phyloP scores from a whole-genome alignment of 2,797 vertebrate genomes.

The Pangasius krempfi region DNA sequence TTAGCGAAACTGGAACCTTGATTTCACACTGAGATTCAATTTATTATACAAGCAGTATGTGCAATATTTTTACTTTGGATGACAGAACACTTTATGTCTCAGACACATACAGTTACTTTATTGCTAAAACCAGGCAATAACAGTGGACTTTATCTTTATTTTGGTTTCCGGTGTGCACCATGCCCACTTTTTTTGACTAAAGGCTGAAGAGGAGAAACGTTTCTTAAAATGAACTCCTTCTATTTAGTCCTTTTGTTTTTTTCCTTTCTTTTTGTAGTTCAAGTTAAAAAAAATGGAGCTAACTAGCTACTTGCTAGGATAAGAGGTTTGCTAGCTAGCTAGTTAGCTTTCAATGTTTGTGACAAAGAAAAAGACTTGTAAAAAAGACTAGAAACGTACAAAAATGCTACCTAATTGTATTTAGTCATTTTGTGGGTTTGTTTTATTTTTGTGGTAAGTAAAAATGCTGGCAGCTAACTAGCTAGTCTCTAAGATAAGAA shows the following conservation, averaged over 20 bases:
- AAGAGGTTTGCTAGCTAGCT: neutral
- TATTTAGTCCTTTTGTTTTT: neutral
- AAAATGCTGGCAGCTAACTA: neutral
- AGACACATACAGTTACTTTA: neutral
- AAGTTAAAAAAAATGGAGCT: neutral
- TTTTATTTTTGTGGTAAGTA: neutral
- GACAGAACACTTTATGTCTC: neutral
- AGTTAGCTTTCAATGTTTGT: neutral
- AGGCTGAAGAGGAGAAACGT: neutral
- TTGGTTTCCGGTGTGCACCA: neutral
- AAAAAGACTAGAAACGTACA: neutral
- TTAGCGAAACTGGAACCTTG: constrained; percentile 19
- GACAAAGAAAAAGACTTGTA: neutral
- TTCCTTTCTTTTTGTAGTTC: neutral
- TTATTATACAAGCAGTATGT: neutral
- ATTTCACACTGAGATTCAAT: constrained; percentile 14
- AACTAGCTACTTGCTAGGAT: neutral
- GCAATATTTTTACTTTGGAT: neutral
- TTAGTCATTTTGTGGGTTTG: neutral
- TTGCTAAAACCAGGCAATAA: neutral
- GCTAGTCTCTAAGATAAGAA: neutral
- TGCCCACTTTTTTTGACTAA: neutral
- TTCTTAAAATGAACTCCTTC: neutral
- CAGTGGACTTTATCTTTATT: neutral
- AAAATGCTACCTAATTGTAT: neutral